Base-by-base conservation (phyloP, 2,888 invertebrate genomes). In the Trichacis sp. region DNA sequence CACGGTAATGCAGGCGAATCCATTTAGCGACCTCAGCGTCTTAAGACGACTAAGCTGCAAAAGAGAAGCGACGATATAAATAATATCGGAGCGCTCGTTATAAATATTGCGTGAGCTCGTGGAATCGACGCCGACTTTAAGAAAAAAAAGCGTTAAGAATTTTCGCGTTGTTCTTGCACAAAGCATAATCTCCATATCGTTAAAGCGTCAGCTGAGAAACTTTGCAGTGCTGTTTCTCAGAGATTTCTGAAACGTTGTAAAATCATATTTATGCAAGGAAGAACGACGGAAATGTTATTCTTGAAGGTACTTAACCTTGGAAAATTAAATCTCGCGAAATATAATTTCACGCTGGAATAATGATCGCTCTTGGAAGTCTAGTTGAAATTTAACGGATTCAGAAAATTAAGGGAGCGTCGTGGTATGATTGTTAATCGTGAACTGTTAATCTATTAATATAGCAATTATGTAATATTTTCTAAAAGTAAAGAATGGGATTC, bases 11-110 rank as follows among this genome's bases (percentile, higher is more conserved):
- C 76, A 74, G 68, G 72, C 70, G 75, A 76, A 80, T 80, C 80
- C 78, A 80, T 80, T 80, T 80, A 80, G 75, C 73, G 69, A 75
- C 79, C 79, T 73, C 79, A 75, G 72, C 67, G 71, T 74, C 71
- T 65, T 56, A 60, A 40, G 58, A 38, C 48, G 50, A 48, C 40
- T 64, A 43, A 57, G 36, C 46, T 50, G 51, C 36, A 20, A 53
- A 62, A 29, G 29, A 33, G 60, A 45, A 46, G 42, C 51, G 45
- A 54, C 38, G 45, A 43, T 40, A 50, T 51, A 48, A 48, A 42
- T 36, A 51, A 55, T 30, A 58, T 45, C n/a, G 5, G 15, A 38
- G 24, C 18, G 24, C 46, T 33, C 9, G 15, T 6, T 17, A 17
- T 14, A 17, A 17, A 42, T 42, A 17, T 42, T 4, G 17, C 14